Evolutionary conservation across 2,797 vertebrate species (phyloP).

Genomic region (Poeciliopsis turneri): DNA sequence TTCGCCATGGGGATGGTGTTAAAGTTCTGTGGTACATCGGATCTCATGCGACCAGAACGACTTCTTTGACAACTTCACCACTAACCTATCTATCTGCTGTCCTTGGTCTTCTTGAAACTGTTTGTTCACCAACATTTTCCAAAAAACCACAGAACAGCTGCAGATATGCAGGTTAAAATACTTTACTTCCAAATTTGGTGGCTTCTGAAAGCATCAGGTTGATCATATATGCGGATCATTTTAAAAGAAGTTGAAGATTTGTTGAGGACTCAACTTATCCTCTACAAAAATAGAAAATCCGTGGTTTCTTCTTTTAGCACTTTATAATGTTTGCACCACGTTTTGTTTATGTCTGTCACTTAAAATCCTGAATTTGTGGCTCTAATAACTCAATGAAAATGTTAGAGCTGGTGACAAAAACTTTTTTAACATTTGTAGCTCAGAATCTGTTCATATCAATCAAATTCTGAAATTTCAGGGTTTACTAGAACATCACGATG

Average conservation of each 20-base stretch:
- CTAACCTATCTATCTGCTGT: no score
- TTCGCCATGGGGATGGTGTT: not conserved
- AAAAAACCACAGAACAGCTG: not conserved
- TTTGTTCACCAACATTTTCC: not conserved
- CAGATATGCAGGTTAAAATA: not conserved
- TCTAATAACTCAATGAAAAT: no score
- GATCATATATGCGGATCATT: not conserved
- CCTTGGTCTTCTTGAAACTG: not conserved
- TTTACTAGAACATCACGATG: not conserved
- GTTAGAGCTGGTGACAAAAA: no score
- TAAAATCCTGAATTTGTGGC: no score
- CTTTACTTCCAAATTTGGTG: not conserved
- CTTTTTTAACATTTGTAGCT: not conserved
- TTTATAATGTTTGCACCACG: not conserved
- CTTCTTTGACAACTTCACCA: not conserved
- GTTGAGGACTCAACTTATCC: not conserved
- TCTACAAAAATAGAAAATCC: no score
- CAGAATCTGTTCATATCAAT: not conserved
- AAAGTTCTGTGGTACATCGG: not conserved
- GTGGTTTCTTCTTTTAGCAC: not conserved
- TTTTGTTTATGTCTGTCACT: no score
- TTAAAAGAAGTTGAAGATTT: not conserved
- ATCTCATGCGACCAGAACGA: not conserved
- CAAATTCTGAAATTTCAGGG: not conserved
- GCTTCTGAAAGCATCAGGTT: not conserved